Evolutionary conservation across 2,113 vertebrate genomes (phyloP), one percentile per base, ranked within the genome.

Genomic region (Nasalis larvatus): DNA sequence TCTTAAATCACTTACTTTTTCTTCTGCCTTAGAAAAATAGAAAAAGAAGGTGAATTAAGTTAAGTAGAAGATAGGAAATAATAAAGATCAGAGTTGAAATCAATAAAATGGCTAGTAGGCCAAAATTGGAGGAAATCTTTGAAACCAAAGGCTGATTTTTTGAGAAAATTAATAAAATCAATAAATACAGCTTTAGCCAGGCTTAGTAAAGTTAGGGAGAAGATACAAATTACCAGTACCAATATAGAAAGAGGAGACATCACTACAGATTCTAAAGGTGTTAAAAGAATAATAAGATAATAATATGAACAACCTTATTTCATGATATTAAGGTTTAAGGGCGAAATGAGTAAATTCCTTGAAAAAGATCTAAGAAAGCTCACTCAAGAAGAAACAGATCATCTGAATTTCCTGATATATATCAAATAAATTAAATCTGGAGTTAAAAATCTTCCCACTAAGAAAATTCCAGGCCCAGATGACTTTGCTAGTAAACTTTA

Each of bases 91-190:
- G 37, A 80, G 25, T 88, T 3, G 54, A 91, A 84, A 49, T 90
- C 66, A 74, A 42, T 83, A 68, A 89, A 73, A 74, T 71, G 74
- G 73, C 58, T 74, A 80, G 52, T 10, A 63, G n/a, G 17, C 47
- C n/a, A 16, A 58, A 82, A 74, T 58, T 66, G 40, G 32, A 94
- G 60, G 91, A 89, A 97, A 77, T 85, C 63, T 73, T 30, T 88
- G 52, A 94, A 73, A 73, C 8, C 11, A 49, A 87, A 87, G 89
- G 12, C 63, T 66, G 16, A 2, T 78, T 91, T 25, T 81, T 85
- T 92, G 84, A 90, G 12, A 58, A 81, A 82, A 86, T 81, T 40
- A 80, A 40, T 94, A 83, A 88, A 91, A 85, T 73, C 91, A 80
- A 40, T 60, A 78, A 80, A 47, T 60, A 78, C 35, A 49, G 3